A percentile compares a stretch with the other conserved stretches of the same genome.
Evolutionary conservation across 1,140 invertebrate species (phyloP).

Genomic region (Drosophila mauritiana): DNA sequence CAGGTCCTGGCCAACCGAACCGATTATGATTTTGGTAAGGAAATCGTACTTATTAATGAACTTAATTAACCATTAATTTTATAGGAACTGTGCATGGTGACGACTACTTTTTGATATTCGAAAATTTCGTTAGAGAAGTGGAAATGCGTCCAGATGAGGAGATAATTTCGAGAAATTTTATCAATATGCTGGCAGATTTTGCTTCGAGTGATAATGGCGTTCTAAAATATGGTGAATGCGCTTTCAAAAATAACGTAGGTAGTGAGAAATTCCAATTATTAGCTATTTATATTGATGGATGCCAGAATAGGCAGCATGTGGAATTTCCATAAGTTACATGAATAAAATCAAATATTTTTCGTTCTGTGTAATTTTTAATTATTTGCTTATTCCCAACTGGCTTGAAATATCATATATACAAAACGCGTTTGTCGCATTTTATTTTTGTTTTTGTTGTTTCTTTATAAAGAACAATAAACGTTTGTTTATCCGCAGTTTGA

Average conservation of each 20-base stretch:
- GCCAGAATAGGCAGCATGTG: conserved; percentile 21
- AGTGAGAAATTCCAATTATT: conserved; percentile 20
- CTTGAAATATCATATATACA: conserved; percentile 1
- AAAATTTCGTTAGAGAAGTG: not conserved
- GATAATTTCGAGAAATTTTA: conserved; percentile 44
- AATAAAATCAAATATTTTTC: conserved; percentile 11
- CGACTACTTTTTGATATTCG: conserved; percentile 62
- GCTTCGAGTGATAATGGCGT: conserved; percentile 1
- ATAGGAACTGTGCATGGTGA: conserved; percentile 68
- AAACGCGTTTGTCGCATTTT: conserved; percentile 14
- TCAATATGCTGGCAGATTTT: conserved; percentile 59
- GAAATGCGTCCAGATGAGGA: conserved; percentile 40
- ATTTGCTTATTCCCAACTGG: not conserved
- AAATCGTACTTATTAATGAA: not conserved
- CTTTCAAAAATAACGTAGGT: conserved; percentile 32
- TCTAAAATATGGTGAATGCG: conserved; percentile 23
- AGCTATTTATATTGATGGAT: conserved; percentile 14
- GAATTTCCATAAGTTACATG: conserved; percentile 14
- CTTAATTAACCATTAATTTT: not conserved
- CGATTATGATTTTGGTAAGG: conserved; percentile 55
- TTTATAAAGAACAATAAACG: conserved; percentile 19
- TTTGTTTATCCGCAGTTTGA: conserved; percentile 13
- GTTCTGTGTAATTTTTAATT: no score
- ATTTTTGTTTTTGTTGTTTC: not conserved
- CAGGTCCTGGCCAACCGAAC: conserved; percentile 21